Percentiles rank a stretch among this genome's conserved stretches.
phyloP scores from a whole-genome alignment of 2,113 vertebrate genomes.

The Columba janthina region DNA sequence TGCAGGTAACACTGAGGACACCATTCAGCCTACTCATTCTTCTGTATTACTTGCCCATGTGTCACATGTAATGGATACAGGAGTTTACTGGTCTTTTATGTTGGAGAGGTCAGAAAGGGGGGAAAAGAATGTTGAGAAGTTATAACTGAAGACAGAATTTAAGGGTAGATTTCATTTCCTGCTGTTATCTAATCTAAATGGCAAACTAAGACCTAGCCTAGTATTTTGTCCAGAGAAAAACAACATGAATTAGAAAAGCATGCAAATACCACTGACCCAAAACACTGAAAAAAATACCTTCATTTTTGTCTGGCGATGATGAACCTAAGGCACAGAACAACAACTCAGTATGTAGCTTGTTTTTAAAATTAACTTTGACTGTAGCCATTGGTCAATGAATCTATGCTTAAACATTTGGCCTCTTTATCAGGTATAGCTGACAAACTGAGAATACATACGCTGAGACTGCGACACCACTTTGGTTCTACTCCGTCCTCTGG shows the following conservation, averaged over 20 bases:
- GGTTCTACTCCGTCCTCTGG: constrained; percentile 90
- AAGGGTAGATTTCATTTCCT: not conserved
- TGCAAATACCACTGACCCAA: constrained; percentile 80
- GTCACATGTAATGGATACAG: not conserved
- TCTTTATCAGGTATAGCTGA: not conserved
- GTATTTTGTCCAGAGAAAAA: constrained; percentile 70
- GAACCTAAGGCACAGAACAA: constrained; percentile 93
- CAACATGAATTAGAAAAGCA: constrained; percentile 78
- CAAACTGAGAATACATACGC: constrained; percentile 82
- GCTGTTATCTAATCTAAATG: not conserved
- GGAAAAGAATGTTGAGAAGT: constrained; percentile 62
- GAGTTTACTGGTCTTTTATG: not conserved
- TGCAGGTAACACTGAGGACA: not conserved
- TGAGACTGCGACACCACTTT: constrained; percentile 98
- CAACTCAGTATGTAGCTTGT: constrained; percentile 77
- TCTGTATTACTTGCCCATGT: not conserved
- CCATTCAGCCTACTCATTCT: not conserved
- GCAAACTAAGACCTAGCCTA: constrained; percentile 58
- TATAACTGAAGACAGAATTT: constrained; percentile 28
- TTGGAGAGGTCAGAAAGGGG: not conserved
- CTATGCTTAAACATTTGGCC: constrained; percentile 32
- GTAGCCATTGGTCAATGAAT: constrained; percentile 71
- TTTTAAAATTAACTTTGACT: constrained; percentile 61
- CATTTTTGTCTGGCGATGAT: constrained; percentile 95
- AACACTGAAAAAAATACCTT: constrained; percentile 92